A percentile compares a stretch with the other conserved stretches of the same genome.
Conservation (phyloP, 2,888 invertebrate species). For the Tetragonisca angustula region DNA sequence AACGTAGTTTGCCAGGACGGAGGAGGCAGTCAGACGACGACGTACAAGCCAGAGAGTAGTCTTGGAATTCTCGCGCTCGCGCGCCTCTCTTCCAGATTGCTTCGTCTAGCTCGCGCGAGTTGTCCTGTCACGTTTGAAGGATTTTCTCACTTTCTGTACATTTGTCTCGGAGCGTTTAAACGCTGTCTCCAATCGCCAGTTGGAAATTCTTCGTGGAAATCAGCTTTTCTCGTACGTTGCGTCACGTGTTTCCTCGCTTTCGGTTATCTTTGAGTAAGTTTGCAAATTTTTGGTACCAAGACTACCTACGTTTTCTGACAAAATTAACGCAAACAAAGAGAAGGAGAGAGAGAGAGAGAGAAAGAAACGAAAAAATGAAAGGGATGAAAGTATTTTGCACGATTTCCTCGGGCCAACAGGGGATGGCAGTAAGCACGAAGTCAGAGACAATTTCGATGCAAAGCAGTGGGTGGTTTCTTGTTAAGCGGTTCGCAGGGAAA, state of each 20-base stretch:
- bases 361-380: neutral
- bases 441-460: constrained; percentile 65
- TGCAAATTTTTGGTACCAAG: too few species aligned
- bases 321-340: neutral
- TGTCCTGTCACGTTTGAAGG: neutral
- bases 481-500: constrained; percentile 27
- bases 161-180: neutral
- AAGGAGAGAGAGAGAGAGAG: neutral
- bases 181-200: too few species aligned
- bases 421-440: constrained; percentile 20
- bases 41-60: neutral
- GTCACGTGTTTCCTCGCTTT: too few species aligned
- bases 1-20: neutral
- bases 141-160: neutral
- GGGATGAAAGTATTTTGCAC: constrained; percentile 36
- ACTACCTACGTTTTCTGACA: too few species aligned
- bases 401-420: constrained; percentile 26
- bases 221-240: too few species aligned
- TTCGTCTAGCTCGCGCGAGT: neutral
- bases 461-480: constrained; percentile 62
- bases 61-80: neutral
- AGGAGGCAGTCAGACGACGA: neutral
- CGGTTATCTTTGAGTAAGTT: too few species aligned
- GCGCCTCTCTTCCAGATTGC: neutral
- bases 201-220: too few species aligned